Evolutionary conservation across 2,797 vertebrate species (phyloP), one percentile per base, ranked within the genome.

Genomic region (Triplophysa yarkandensis): DNA sequence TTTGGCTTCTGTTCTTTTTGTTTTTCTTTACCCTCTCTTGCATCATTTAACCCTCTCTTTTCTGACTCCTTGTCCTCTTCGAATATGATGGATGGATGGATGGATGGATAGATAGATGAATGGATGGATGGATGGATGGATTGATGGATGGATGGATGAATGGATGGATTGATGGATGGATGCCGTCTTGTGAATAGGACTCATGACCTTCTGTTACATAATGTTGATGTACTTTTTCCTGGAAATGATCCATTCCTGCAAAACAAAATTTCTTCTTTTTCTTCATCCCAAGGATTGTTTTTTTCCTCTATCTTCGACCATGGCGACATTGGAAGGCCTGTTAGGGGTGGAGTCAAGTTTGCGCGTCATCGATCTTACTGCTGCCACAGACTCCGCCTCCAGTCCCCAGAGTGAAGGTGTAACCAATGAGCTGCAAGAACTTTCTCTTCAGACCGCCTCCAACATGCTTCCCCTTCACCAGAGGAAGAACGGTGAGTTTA

Each of bases 401-500:
- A 97, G 94, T 85, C 94, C 95, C 0, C 95, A 95, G 90, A 97
- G 95, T 0, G 95, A 97, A 80, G 91, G 93, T 4, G 94, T 98
- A 89, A 89, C 95, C 88, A 92, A 90, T 83, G 95, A 96, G 83
- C 89, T 97, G 77, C 95, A 97, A 88, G 96, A 96, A 84, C 91
- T 97, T 76, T 90, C 95, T 76, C 85, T 98, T 80, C 93, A 95
- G 82, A 93, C 94, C 19, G 90, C 88, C 44, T 86, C 91, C 77
- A 93, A 90, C 77, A 84, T 90, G 34, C 90, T 92, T 82, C 95
- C 94, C 0, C 89, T 96, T 43, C 92, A 92, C 71, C 93, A 96
- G 75, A 90, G 95, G 75, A 97, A 95, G 84, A 97, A 95, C 68
- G 96, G 96, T 96, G 83, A 89, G 89, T 0, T 28, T 48, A 17